Base-by-base conservation (phyloP, 2,797 vertebrate species). In the Bradypodion pumilum region DNA sequence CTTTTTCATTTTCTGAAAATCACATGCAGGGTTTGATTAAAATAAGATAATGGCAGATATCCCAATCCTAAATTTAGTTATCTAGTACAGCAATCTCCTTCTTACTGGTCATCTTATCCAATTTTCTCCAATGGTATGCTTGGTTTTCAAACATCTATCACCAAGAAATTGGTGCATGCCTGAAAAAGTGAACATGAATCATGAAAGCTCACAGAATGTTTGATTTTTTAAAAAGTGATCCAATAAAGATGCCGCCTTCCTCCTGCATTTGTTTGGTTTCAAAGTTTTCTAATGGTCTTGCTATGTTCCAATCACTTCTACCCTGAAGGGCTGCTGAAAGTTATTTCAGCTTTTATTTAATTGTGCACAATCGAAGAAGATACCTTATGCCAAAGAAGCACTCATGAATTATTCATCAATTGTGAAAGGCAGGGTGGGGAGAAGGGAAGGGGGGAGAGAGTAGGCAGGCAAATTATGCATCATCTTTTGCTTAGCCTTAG, bases 371-470 rank as follows among this genome's bases (percentile, higher is more conserved):
- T 4, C 42, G 62, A 85, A 78, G 60, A 73, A 62, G 72, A 80
- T 77, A 72, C 35, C 23, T 63, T 75, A 46, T 21, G 44, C 63
- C 52, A 74, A 63, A 44, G 65, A 70, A 62, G 13, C 32, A n/a
- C 29, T 52, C 46, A 72, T 77, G 78, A 75, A 84, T 81, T 80
- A 84, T 83, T 75, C 44, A 84, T 74, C 12, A 60, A 35, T n/a
- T 40, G 65, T 63, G 80, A 82, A 56, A 82, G 52, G 35, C 29
- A 52, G 12, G 29, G 25, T 49, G 46, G 9, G 27, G 15, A 40
- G 25, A 32, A 10, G 8, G 29, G 29, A 8, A 23, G 40, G 27
- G 63, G 56, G 8, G n/a, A 10, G n/a, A n/a, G n/a, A n/a, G n/a
- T n/a, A 21, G 74, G 29, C 29, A 80, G 56, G 37, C 12, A 59